Base-by-base conservation (phyloP, 2,797 vertebrate genomes). In the Crax fasciolata region DNA sequence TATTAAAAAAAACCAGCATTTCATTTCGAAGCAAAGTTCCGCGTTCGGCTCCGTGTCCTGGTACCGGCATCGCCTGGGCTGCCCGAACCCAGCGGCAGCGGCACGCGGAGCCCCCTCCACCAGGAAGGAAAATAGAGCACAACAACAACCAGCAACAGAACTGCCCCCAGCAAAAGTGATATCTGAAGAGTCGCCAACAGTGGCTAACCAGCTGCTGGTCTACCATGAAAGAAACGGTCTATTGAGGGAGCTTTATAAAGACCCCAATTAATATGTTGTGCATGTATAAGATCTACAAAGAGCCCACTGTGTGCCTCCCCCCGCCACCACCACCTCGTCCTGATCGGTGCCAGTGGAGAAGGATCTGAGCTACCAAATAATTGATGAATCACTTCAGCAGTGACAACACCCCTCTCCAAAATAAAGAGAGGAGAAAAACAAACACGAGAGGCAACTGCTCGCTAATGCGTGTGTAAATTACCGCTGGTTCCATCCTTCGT, bases 401-500 rank as follows among this genome's bases (percentile, higher is more conserved):
- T 97, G 96, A 97, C 96, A 97, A 95, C 74, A 75, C 84, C 87
- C 89, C 72, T 97, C 94, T 96, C 96, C 82, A 93, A 95, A 97
- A 97, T 48, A 84, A 62, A 87, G 80, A 95, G 94, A 96, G 94
- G 90, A 97, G 95, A 97, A 98, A 98, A 98, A 97, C 96, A 96
- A 97, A 93, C 94, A 94, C 63, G 96, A 97, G 67, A 97, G 95
- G 96, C 97, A 96, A 95, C 94, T 97, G 95, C 97, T 98, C 67
- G n/a, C 91, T 98, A 98, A 98, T 98, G 95, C 97, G 95, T 82
- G 92, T 85, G 95, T 96, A 97, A 97, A 96, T 98, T 98, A 98
- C 97, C 97, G 52, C 90, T 93, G 95, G 84, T 94, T 97, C 96
- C 98, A 97, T 97, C 97, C 97, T 97, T 96, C 96, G 97, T 95